phyloP scores from a whole-genome alignment of 2,113 vertebrate species.

The Antidorcas marsupialis region DNA sequence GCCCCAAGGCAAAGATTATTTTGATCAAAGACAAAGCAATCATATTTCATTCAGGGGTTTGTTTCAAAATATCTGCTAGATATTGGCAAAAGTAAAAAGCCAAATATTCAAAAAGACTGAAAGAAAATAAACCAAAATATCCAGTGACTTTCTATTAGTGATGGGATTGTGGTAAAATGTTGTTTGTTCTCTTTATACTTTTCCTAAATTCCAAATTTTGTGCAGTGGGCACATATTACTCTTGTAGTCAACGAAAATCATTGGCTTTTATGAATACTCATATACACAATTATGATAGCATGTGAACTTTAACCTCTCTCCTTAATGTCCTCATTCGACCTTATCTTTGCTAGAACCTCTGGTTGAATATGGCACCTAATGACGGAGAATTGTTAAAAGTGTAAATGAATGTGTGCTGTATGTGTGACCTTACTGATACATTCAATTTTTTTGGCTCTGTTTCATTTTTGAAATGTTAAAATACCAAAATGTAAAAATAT shows the following conservation, averaged over 20 bases:
- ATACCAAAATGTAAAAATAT: neutral
- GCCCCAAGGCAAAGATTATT: slow-evolving; percentile 30
- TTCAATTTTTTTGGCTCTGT: neutral
- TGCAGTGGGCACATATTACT: neutral
- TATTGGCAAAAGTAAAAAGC: slow-evolving; percentile 48
- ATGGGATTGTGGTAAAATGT: neutral
- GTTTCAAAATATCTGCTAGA: slow-evolving; percentile 49
- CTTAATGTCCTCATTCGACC: neutral
- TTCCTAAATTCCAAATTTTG: neutral
- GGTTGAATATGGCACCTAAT: neutral
- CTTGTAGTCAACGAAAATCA: neutral
- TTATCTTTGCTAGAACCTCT: neutral
- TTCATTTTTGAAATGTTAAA: slow-evolving; percentile 9
- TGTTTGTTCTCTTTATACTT: neutral
- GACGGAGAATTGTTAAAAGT: neutral
- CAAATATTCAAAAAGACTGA: neutral
- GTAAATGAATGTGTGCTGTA: neutral
- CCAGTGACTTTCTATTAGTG: slow-evolving; percentile 4
- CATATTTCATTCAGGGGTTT: neutral
- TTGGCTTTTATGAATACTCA: neutral
- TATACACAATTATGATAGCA: neutral
- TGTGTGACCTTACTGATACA: neutral
- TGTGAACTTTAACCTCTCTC: neutral
- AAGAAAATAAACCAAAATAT: slow-evolving; percentile 37
- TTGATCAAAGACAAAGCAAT: slow-evolving; percentile 51